Evolutionary conservation across 2,797 vertebrate genomes (phyloP).

Genomic region (Botia kubotai): DNA sequence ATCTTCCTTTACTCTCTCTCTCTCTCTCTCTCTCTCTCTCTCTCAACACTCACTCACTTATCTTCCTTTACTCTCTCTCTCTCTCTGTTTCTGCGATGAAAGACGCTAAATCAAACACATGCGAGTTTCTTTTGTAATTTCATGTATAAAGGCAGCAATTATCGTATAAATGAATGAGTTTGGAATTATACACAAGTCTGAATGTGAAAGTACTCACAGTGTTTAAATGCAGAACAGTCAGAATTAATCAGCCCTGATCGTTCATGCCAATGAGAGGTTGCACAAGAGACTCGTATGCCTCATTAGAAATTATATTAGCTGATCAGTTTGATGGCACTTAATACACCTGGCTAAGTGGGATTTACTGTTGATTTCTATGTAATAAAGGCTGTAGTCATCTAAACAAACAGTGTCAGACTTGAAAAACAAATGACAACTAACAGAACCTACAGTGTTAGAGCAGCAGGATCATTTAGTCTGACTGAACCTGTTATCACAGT

Average conservation of each 20-base stretch:
- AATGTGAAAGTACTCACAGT: neutral
- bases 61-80: neutral
- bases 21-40: too few species aligned
- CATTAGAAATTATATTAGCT: constrained; percentile 40
- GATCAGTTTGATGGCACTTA: constrained; percentile 32
- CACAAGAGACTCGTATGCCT: constrained; percentile 18
- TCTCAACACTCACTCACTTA: too few species aligned
- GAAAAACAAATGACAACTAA: neutral
- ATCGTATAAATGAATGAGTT: constrained; percentile 39
- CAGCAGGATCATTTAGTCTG: neutral
- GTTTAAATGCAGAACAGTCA: constrained; percentile 32
- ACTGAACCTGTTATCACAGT: neutral
- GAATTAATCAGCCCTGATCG: constrained; percentile 31
- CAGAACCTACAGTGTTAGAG: neutral
- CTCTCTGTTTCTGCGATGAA: neutral
- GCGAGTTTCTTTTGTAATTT: constrained; percentile 44
- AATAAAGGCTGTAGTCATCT: neutral
- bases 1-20: too few species aligned
- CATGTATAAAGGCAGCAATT: constrained; percentile 46
- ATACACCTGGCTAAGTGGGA: neutral
- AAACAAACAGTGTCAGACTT: neutral
- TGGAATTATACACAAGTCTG: constrained; percentile 33
- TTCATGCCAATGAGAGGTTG: constrained; percentile 18
- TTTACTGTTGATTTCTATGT: neutral
- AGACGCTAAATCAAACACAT: constrained; percentile 25